Evolutionary conservation across 2,888 invertebrate genomes (phyloP), one percentile per base, ranked within the genome.

Genomic region (Nomada lathburiana): DNA sequence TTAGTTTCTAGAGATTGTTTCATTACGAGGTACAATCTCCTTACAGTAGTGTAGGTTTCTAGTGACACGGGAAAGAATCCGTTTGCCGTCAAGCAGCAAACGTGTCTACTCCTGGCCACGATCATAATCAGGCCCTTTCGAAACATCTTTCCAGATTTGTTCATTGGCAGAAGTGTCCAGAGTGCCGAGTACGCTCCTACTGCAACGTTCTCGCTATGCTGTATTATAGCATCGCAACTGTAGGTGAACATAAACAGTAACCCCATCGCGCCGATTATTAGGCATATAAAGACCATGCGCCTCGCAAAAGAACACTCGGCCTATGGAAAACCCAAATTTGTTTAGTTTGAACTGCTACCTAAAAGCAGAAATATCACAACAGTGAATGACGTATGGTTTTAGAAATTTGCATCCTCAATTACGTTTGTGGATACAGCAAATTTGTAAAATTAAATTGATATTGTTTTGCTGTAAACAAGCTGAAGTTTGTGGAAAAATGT

Each of bases 1-100:
- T 36, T 36, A 36, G 7, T 36, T 36, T 36, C 36, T 7, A 36
- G 7, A 36, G 36, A 36, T 36, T 36, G 7, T 7, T 36, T 36
- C 36, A 7, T 36, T 36, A 36, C 36, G 5, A 36, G 36, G 36
- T 36, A 5, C 36, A 36, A 36, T 36, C 36, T 7, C 36, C 47
- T 82, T 69, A 87, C 87, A 68, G 52, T 76, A 18, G 78, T 80
- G 47, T 80, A 87, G 9, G 86, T 86, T 53, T 81, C 76, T 42
- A 86, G 16, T 3, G 83, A 83, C 0, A 87, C 73, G 4, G 81
- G 71, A 26, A 82, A 86, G 55, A 82, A 86, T 60, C 82, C 82
- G 13, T 59, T 63, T 5, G 82, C 86, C 0, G 86, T 82, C 53
- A 85, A 2, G 16, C 69, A 74, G 26, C 75, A 87, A 5, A 85